Conservation (phyloP, 2,797 vertebrate species). For the Silurus lanzhouensis region DNA sequence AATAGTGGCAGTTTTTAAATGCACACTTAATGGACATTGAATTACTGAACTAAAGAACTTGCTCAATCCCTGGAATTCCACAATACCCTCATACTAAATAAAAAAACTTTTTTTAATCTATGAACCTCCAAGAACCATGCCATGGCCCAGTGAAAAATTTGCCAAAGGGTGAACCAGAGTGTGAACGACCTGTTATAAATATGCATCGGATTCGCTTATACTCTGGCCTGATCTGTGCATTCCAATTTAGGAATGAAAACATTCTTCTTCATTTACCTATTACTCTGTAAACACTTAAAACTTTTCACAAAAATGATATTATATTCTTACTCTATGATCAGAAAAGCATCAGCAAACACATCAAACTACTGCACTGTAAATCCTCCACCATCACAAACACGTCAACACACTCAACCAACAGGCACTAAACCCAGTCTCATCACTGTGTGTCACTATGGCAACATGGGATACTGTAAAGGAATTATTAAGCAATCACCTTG, state of each 20-base stretch:
- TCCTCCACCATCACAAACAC: constrained; percentile 16
- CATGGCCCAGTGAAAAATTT: no score
- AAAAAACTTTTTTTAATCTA: no score
- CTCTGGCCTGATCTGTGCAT: background rate
- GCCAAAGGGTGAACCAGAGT: background rate
- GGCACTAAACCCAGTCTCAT: constrained; percentile 8
- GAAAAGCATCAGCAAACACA: background rate
- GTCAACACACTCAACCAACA: constrained; percentile 17
- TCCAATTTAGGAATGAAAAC: background rate
- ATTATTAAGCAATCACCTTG: constrained; percentile 42
- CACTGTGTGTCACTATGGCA: constrained; percentile 40
- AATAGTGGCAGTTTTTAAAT: background rate
- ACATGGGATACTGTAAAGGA: constrained; percentile 38
- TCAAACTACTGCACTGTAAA: background rate
- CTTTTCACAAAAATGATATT: background rate
- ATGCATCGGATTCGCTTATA: background rate
- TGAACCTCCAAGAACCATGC: no score
- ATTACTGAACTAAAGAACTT: background rate
- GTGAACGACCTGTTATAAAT: background rate
- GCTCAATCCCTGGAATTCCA: background rate
- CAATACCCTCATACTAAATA: no score
- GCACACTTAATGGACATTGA: background rate
- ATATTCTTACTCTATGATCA: background rate
- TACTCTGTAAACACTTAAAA: background rate
- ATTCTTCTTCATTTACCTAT: background rate